Base-by-base conservation (phyloP, 2,113 vertebrate genomes). In the Lonchura striata region DNA sequence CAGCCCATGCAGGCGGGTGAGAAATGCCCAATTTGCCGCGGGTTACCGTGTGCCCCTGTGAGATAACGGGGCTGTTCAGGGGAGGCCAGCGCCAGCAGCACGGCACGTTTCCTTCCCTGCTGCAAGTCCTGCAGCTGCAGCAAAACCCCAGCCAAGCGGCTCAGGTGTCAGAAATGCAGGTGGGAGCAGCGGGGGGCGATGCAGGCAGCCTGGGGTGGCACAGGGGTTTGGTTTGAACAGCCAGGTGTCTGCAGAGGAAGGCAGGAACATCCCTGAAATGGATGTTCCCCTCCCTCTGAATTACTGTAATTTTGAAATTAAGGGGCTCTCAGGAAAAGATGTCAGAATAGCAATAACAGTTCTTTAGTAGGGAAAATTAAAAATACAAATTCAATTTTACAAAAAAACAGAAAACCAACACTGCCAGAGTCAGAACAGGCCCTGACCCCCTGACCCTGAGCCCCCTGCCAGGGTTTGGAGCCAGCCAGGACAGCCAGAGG, bases 21-120 rank as follows among this genome's bases (percentile, higher is more conserved):
- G 66, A 25, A 69, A 16, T 14, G 15, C 52, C 49, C 33, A 0
- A 2, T 22, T 71, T 11, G 33, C 18, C 5, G 0, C 0, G 2
- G 7, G 77, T 3, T 24, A 2, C 7, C 41, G 10, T 4, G 39
- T 63, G 60, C 12, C 69, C 54, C 60, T 28, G 47, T 6, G 65
- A 63, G 78, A 78, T 39, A 75, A 47, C 6, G 3, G 56, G 8
- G 60, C 2, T 33, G 47, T 28, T 64, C 50, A 3, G 5, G 7
- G 57, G 46, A 75, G 10, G 22, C 57, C 63, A 70, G 46, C 75
- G 4, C 10, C 13, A 39, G 31, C 12, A 0, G 27, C 14, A 3
- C 19, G 4, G 27, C 56, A 46, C 56, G 1, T 19, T 60, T 19
- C 59, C 35, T 12, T 19, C 59, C 59, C 59, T 61, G 59, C 35